Percentiles rank a stretch among this genome's conserved stretches.
Evolutionary conservation across 2,797 vertebrate species (phyloP).

Genomic region (Picus viridis): DNA sequence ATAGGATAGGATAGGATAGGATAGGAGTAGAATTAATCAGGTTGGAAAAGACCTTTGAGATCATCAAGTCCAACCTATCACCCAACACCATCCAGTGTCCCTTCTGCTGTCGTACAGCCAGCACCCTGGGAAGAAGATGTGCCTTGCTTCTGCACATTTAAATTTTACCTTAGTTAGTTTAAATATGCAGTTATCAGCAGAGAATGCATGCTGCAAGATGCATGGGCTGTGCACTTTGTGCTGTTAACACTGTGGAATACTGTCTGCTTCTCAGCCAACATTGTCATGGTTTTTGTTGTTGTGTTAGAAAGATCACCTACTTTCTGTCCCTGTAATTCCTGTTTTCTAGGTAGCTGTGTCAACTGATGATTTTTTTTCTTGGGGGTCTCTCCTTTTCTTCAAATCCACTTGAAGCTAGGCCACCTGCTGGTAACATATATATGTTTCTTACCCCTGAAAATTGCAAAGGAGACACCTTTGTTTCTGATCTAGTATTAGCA

Average conservation of each 20-base stretch:
- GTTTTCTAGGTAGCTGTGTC: neutral
- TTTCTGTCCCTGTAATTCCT: neutral
- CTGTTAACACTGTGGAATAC: neutral
- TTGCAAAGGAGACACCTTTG: neutral
- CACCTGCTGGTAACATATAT: neutral
- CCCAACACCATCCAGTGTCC: neutral
- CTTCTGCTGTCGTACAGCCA: neutral
- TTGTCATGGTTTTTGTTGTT: accelerated
- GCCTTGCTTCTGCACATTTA: neutral
- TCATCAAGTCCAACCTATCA: no score
- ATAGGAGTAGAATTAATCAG: no score
- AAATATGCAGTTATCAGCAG: neutral
- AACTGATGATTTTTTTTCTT: neutral
- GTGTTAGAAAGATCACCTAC: neutral
- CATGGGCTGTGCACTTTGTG: accelerated
- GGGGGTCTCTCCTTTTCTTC: neutral
- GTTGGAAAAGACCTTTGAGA: no score
- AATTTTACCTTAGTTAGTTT: neutral
- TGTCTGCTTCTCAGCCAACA: neutral
- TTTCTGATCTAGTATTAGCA: neutral
- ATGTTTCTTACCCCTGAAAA: neutral
- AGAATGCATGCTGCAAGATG: neutral
- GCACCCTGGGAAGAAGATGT: neutral
- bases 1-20: no score
- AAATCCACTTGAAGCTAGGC: neutral